Evolutionary conservation across 2,888 invertebrate species (phyloP), one percentile per base, ranked within the genome.

Genomic region (Caenorhabditis uteleia): DNA sequence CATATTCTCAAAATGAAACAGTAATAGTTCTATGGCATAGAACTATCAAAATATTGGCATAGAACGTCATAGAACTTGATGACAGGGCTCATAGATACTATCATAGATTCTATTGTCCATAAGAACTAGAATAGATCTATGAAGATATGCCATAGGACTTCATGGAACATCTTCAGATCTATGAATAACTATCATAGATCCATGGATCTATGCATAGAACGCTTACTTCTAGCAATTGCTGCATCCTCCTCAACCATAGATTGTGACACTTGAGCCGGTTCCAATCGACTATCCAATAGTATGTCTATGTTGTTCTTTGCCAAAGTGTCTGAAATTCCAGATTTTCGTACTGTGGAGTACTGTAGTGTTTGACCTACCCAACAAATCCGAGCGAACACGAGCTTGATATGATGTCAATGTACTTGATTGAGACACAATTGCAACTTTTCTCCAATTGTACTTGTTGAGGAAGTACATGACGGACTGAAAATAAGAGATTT

Each of bases 201-300:
- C n/a, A n/a, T n/a, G n/a, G n/a, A n/a, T n/a, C n/a, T n/a, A 16
- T 3, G 4, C 43, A 20, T 27, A 29, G 29, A 7, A 20, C 0
- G 31, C 44, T 33, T 16, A 68, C 68, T 64, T 53, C 68, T 45
- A 1, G 68, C 68, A 49, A 51, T 62, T 23, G 50, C 26, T n/a
- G 60, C 44, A 16, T 68, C 68, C 14, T 46, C 39, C 10, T 7
- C 34, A 7, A 48, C 42, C 5, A 49, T 50, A 38, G 47, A 48
- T 10, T 49, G 33, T 0, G 31, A 18, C 18, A 47, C 23, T 29
- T 40, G 36, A 8, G 29, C 6, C 25, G 34, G 57, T 44, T 61
- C 61, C 7, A 61, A 29, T 2, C 67, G 53, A 12, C 47, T 27
- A 26, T 68, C 67, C 23, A 62, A 47, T n/a, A 62, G 46, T 42